phyloP scores from a whole-genome alignment of 1,140 invertebrate species.

The Ericerus pela region DNA sequence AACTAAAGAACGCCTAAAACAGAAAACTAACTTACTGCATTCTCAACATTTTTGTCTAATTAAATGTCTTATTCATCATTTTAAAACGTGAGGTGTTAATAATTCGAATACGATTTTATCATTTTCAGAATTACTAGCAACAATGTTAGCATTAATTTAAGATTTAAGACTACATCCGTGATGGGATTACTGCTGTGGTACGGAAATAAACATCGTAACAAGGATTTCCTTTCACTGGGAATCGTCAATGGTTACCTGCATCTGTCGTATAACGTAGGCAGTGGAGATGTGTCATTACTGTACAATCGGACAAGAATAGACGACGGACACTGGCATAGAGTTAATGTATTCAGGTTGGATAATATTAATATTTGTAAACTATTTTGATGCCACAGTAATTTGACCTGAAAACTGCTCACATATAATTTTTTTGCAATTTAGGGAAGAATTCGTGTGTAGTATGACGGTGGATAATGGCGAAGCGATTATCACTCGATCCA shows the following conservation, averaged over 20 bases:
- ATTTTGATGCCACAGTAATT: neutral
- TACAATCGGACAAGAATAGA: conserved; percentile 77
- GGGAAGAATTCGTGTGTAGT: conserved; percentile 33
- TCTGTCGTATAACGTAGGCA: conserved; percentile 57
- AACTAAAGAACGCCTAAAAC: too few relatives aligned
- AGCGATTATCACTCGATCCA: conserved; percentile 57
- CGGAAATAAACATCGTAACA: conserved; percentile 46
- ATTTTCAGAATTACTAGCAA: conserved; percentile 54
- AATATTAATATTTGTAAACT: neutral
- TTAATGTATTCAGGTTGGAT: conserved; percentile 66
- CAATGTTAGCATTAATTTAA: conserved; percentile 64
- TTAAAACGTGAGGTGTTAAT: too few relatives aligned
- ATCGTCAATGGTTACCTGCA: conserved; percentile 57
- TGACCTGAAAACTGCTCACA: neutral
- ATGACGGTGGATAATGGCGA: conserved; percentile 71
- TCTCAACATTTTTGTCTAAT: too few relatives aligned
- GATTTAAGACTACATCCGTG: conserved; percentile 48
- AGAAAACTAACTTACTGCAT: too few relatives aligned
- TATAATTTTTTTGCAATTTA: conserved; percentile 13
- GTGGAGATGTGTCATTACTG: conserved; percentile 59
- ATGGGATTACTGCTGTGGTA: conserved; percentile 78
- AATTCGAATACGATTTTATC: too few relatives aligned
- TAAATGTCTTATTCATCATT: too few relatives aligned
- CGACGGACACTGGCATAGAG: conserved; percentile 82
- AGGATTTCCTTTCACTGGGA: conserved; percentile 65